phyloP scores from a whole-genome alignment of 2,888 invertebrate genomes.

The Macaria liturata region DNA sequence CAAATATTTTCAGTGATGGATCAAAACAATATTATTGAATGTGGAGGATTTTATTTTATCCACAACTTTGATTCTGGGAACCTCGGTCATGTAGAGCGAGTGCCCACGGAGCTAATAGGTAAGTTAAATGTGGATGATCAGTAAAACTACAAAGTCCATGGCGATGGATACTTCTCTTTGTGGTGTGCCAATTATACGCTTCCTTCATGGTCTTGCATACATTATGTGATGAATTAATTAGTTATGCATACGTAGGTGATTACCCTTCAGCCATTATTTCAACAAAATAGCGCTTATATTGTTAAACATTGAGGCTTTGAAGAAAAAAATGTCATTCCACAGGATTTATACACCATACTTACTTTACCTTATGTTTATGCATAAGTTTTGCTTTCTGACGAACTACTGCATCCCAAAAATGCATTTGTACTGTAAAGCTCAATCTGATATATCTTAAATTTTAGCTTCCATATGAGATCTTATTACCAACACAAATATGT shows the following conservation, averaged over 20 bases:
- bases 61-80: slow-evolving; percentile 96
- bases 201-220: slow-evolving; percentile 42
- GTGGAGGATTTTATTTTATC: slow-evolving; percentile 91
- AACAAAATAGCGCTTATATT: no score
- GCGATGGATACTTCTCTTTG: slow-evolving; percentile 19
- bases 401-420: no score
- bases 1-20: slow-evolving; percentile 66
- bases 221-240: slow-evolving; percentile 19
- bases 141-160: slow-evolving; percentile 23
- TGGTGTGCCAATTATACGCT: slow-evolving; percentile 46
- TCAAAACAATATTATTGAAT: slow-evolving; percentile 80
- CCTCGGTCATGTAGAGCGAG: slow-evolving; percentile 91
- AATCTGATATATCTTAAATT: no score
- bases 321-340: no score
- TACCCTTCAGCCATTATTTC: neutral
- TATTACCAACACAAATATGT: no score
- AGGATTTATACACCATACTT: no score
- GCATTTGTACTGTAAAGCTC: no score
- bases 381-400: no score
- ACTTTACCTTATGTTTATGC: no score
- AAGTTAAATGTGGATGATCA: slow-evolving; percentile 45
- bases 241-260: neutral
- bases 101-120: slow-evolving; percentile 84
- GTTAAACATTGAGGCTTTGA: no score
- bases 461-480: no score